Evolutionary conservation across 2,797 vertebrate genomes (phyloP).

Genomic region (Graptemys geographica): DNA sequence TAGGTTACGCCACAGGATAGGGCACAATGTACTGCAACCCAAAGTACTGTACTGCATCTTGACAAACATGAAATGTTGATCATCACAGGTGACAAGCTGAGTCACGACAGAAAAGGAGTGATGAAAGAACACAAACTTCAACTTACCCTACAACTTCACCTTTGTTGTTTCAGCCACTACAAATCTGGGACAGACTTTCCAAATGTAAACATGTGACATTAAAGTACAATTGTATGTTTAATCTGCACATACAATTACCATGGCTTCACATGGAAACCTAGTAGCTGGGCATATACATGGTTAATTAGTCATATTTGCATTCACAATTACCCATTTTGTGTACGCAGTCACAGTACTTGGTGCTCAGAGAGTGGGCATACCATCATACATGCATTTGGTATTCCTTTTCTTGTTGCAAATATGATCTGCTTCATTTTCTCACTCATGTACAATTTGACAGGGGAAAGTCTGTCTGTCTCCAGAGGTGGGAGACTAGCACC

Average conservation of each 20-base stretch:
- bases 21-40: neutral
- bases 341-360: rapidly evolving
- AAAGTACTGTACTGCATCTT: neutral
- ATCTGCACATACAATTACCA: neutral
- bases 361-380: rapidly evolving
- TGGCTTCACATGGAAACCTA: rapidly evolving
- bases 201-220: neutral
- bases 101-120: neutral
- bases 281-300: neutral
- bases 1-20: neutral
- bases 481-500: too few relatives aligned
- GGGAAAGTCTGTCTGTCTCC: too few relatives aligned
- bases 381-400: neutral
- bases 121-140: neutral
- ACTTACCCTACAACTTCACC: neutral
- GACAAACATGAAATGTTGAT: neutral
- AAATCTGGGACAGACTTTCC: neutral
- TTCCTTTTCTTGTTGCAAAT: neutral
- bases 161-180: neutral
- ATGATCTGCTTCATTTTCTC: neutral
- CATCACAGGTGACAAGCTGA: neutral
- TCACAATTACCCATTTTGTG: rapidly evolving
- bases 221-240: neutral
- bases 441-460: neutral
- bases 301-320: neutral